Evolutionary conservation across 2,113 vertebrate species (phyloP), one percentile per base, ranked within the genome.

Genomic region (Psittacara wagleri): DNA sequence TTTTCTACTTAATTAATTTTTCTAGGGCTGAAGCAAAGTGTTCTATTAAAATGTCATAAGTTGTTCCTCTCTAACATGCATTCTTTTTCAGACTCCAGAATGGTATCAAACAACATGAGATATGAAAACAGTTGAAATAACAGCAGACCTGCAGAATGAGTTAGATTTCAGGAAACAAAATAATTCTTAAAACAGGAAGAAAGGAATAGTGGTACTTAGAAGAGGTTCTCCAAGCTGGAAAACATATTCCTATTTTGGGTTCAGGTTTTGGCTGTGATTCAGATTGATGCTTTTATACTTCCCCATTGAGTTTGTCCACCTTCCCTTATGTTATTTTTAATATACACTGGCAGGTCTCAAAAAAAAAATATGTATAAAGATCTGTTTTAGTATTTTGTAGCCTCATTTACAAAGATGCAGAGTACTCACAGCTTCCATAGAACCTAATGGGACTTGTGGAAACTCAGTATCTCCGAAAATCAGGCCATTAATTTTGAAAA

Each of bases 401-500:
- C 49, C 49, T 94, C 48, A 77, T 93, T 95, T 94, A 87, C 52
- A 91, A 94, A 96, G 63, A 94, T 76, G 66, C 81, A 46, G 52
- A 41, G 17, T 77, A 63, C 8, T 94, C 77, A 82, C 83, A 63
- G 74, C 46, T 95, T 92, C 66, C 49, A 29, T 85, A 59, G 70
- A 80, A 66, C 88, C 69, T 94, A 96, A 91, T 79, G 74, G 86
- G 88, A 96, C 76, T 89, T 91, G 37, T 49, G 83, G 67, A 96
- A 94, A 73, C 63, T 63, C 79, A 67, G 41, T 88, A 66, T 89
- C 74, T 83, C 88, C 33, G 39, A 95, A 97, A 94, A 94, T 61
- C 92, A 97, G 95, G 46, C 89, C 96, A 97, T 96, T 96, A 96
- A 96, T 96, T 97, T 96, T 81, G 68, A 96, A 95, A 96, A 95